Percentiles rank a stretch among this genome's conserved stretches.
Conservation (phyloP, 2,888 invertebrate species). For the Ellobium chinense region DNA sequence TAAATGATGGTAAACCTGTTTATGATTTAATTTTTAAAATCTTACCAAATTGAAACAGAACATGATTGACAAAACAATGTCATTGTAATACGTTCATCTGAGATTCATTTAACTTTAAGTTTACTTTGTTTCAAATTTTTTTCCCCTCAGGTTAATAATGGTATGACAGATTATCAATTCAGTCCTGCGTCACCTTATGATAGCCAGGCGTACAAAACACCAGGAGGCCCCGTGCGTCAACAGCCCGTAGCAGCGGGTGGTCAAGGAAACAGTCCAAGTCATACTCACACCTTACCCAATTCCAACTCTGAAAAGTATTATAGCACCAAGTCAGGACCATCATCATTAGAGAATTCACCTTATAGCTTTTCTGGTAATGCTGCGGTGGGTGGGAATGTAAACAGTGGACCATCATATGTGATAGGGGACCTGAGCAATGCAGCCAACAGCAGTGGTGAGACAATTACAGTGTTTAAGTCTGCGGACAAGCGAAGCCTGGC, state of each 20-base stretch:
- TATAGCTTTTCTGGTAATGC: not conserved
- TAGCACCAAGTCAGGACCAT: conserved; percentile 15
- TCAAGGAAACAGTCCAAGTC: conserved; percentile 29
- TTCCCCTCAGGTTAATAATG: too few relatives aligned
- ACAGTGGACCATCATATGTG: not conserved
- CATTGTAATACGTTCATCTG: too few relatives aligned
- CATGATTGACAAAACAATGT: too few relatives aligned
- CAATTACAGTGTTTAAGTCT: conserved; percentile 35
- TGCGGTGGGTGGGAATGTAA: not conserved
- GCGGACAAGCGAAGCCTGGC: conserved; percentile 7
- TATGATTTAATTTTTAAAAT: too few relatives aligned
- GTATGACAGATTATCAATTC: too few relatives aligned
- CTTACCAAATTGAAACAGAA: too few relatives aligned
- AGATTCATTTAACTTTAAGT: too few relatives aligned
- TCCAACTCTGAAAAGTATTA: conserved; percentile 43
- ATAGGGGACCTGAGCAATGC: conserved; percentile 32
- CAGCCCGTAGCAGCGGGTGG: not conserved
- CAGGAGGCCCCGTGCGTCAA: conserved; percentile 16
- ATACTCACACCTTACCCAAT: conserved; percentile 42
- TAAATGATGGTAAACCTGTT: too few relatives aligned
- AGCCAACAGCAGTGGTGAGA: conserved; percentile 5
- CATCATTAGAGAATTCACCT: conserved; percentile 12
- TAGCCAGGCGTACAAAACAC: conserved; percentile 19
- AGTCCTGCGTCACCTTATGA: not conserved
- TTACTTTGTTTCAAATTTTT: too few relatives aligned